These are phyloP conservation scores for Amaurobius ferox DNA, from an alignment of 2,888 invertebrate species.

Conservation along the genomic window DNA sequence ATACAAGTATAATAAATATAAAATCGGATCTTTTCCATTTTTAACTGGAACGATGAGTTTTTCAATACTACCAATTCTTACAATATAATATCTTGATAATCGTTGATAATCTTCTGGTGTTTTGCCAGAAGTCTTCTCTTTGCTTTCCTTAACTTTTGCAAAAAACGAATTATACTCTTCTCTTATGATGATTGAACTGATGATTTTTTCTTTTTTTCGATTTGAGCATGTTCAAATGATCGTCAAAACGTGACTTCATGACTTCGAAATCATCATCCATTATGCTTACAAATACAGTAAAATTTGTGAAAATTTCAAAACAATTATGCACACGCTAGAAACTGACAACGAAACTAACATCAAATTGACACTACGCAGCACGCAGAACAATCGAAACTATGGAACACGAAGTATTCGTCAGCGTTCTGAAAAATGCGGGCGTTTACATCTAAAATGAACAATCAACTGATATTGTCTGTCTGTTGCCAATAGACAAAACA, in stretches of 20 bases:
- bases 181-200: too few relatives aligned
- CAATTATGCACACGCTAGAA: background rate
- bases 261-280: constrained; percentile 22
- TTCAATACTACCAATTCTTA: constrained; percentile 29
- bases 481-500: too few relatives aligned
- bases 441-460: too few relatives aligned
- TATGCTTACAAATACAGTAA: constrained; percentile 17
- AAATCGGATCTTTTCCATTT: constrained; percentile 16
- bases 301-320: constrained; percentile 9
- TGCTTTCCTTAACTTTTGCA: constrained; percentile 25
- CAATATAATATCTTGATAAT: constrained; percentile 33
- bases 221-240: constrained; percentile 16
- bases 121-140: constrained; percentile 8
- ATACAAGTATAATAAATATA: too few relatives aligned
- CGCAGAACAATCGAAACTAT: too few relatives aligned
- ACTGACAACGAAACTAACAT: constrained; percentile 17
- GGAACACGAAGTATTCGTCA: too few relatives aligned
- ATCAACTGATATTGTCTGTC: too few relatives aligned
- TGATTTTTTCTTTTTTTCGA: constrained; percentile 13
- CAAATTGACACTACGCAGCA: constrained; percentile 7
- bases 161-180: constrained; percentile 1
- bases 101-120: constrained; percentile 25
- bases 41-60: background rate
- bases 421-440: too few relatives aligned
- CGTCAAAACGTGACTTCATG: constrained; percentile 22